Evolutionary conservation across 2,888 invertebrate species (phyloP).

Genomic region (Megamerina dolium): DNA sequence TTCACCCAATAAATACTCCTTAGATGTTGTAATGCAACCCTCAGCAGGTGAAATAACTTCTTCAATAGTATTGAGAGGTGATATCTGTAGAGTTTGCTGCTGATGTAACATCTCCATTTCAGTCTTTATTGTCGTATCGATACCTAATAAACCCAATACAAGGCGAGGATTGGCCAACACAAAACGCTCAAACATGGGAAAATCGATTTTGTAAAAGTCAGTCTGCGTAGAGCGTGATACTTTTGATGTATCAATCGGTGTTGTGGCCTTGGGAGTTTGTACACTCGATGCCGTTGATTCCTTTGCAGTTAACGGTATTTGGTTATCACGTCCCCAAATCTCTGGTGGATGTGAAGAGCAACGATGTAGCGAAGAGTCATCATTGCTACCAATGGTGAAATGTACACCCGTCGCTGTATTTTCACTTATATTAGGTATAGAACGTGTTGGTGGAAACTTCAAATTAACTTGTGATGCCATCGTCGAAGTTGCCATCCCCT

Average conservation of each 20-base stretch:
- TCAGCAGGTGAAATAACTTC: slow-evolving; percentile 42
- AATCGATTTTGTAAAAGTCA: slow-evolving; percentile 44
- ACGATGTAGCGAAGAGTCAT: slow-evolving; percentile 55
- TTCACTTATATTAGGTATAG: slow-evolving; percentile 64
- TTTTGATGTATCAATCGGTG: slow-evolving; percentile 13
- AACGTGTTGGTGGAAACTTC: slow-evolving; percentile 68
- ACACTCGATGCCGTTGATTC: too few species aligned
- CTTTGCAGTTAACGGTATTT: slow-evolving; percentile 16
- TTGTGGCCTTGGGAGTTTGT: slow-evolving; percentile 23
- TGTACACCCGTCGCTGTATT: slow-evolving; percentile 31
- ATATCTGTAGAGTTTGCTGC: slow-evolving; percentile 42
- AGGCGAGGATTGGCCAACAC: slow-evolving; percentile 68
- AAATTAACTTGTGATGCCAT: slow-evolving; percentile 42
- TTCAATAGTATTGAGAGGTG: slow-evolving; percentile 43
- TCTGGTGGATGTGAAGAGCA: slow-evolving; percentile 81
- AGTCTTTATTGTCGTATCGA: slow-evolving; percentile 56
- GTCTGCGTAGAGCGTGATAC: slow-evolving; percentile 40
- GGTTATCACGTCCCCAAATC: slow-evolving; percentile 68
- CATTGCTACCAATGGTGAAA: slow-evolving; percentile 17
- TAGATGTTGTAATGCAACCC: slow-evolving; percentile 19
- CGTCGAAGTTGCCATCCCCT: slow-evolving; percentile 67
- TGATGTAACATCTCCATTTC: slow-evolving; percentile 44
- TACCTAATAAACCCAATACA: slow-evolving; percentile 66
- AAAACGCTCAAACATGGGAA: slow-evolving; percentile 46
- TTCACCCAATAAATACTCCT: slow-evolving; percentile 23